Percentiles rank a stretch among this genome's conserved stretches.
Evolutionary conservation across 2,113 vertebrate species (phyloP).

Genomic region (Clupea harengus): DNA sequence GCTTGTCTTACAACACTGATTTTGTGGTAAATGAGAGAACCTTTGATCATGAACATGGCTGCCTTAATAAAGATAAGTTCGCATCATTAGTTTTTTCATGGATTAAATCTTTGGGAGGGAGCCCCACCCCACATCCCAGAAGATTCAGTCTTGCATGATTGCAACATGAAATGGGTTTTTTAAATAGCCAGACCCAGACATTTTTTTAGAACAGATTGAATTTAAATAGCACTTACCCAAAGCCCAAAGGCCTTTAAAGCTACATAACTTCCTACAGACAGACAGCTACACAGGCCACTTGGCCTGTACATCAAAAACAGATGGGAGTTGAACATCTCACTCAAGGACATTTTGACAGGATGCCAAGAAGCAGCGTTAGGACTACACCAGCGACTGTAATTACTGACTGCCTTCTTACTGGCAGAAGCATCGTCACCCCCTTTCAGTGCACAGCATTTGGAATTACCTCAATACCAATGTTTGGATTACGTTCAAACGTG

Average conservation of each 20-base stretch:
- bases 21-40: not conserved
- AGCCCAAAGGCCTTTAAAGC: not conserved
- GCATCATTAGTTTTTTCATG: not conserved
- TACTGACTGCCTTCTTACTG: not conserved
- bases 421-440: not conserved
- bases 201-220: not conserved
- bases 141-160: constrained; percentile 5
- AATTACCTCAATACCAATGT: not conserved
- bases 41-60: not conserved
- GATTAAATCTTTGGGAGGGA: not conserved
- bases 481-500: not conserved
- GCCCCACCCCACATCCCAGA: not conserved
- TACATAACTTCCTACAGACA: not conserved
- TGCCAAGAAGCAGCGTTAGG: not conserved
- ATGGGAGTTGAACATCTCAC: not conserved
- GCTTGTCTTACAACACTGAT: no score
- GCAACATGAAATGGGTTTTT: not conserved
- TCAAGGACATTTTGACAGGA: not conserved
- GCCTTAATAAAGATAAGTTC: not conserved
- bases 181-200: not conserved
- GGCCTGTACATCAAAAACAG: not conserved
- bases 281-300: not conserved
- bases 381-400: no score
- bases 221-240: not conserved
- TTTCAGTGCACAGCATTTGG: not conserved